Evolutionary conservation across 2,797 vertebrate genomes (phyloP).

Genomic region (Etheostoma perlongum): DNA sequence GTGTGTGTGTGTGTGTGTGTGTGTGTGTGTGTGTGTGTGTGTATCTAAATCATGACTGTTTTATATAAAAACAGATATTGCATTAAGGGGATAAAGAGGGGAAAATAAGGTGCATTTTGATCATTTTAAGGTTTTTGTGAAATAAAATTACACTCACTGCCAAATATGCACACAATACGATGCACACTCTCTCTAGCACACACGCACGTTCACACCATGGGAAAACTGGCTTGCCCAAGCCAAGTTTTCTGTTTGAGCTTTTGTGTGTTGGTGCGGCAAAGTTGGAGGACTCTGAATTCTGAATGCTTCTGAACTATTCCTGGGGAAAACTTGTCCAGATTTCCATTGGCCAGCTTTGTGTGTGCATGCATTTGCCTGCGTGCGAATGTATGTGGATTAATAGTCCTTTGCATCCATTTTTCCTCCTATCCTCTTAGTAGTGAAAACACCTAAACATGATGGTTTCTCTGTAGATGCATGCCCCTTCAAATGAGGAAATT

Average conservation of each 20-base stretch:
- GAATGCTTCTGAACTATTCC: slow-evolving; percentile 45
- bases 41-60: slow-evolving; percentile 80
- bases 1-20: slow-evolving; percentile 75
- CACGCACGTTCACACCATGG: slow-evolving; percentile 21
- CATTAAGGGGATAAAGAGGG: slow-evolving; percentile 37
- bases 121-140: slow-evolving; percentile 41
- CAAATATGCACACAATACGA: slow-evolving; percentile 10
- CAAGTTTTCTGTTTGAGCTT: slow-evolving; percentile 48
- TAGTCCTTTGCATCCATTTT: slow-evolving; percentile 2
- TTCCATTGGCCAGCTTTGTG: slow-evolving; percentile 11
- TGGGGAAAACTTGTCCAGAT: slow-evolving; percentile 12
- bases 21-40: slow-evolving; percentile 58
- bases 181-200: slow-evolving; percentile 2
- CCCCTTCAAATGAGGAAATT: slow-evolving; percentile 33
- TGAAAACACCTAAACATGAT: slow-evolving; percentile 24
- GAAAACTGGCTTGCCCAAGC: slow-evolving; percentile 38
- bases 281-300: slow-evolving; percentile 40
- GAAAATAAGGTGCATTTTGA: slow-evolving; percentile 31
- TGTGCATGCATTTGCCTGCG: slow-evolving; percentile 1
- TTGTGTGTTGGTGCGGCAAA: slow-evolving; percentile 42
- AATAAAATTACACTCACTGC: slow-evolving; percentile 29
- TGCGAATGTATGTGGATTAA: not conserved
- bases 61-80: slow-evolving; percentile 55
- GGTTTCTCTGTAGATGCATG: slow-evolving; percentile 16
- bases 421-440: not conserved